Percentiles rank a stretch among this genome's conserved stretches.
phyloP scores from a whole-genome alignment of 2,888 invertebrate species.

The Pecten maximus region DNA sequence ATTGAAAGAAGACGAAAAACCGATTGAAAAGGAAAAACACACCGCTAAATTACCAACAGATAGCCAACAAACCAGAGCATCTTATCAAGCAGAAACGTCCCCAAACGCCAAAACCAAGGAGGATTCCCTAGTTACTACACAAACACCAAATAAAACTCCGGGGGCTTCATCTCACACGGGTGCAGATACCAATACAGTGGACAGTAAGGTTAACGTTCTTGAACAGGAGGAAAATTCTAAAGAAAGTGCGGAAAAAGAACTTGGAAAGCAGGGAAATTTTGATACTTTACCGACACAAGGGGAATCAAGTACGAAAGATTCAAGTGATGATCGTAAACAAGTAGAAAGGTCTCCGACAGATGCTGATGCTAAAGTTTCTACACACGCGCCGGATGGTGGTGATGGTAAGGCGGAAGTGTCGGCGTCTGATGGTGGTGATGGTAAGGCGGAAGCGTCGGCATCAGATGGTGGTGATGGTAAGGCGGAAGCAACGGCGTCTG shows the following conservation, averaged over 20 bases:
- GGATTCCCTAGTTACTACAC: too few relatives aligned
- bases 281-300: background rate
- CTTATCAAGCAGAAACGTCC: background rate
- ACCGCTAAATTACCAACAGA: background rate
- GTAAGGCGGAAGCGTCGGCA: too few relatives aligned
- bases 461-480: too few relatives aligned
- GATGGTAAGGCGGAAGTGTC: background rate
- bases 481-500: too few relatives aligned
- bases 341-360: background rate
- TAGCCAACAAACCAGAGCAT: background rate
- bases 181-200: background rate
- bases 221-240: background rate
- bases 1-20: background rate
- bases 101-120: background rate
- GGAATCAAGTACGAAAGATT: background rate
- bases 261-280: background rate
- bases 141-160: background rate
- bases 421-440: background rate
- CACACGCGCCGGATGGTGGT: background rate
- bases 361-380: background rate
- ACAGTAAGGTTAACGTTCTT: background rate
- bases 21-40: background rate
- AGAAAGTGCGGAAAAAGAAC: background rate
- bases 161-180: background rate
- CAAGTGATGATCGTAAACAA: too few relatives aligned